Conservation (phyloP, 2,888 invertebrate species). For the Hedya salicella region DNA sequence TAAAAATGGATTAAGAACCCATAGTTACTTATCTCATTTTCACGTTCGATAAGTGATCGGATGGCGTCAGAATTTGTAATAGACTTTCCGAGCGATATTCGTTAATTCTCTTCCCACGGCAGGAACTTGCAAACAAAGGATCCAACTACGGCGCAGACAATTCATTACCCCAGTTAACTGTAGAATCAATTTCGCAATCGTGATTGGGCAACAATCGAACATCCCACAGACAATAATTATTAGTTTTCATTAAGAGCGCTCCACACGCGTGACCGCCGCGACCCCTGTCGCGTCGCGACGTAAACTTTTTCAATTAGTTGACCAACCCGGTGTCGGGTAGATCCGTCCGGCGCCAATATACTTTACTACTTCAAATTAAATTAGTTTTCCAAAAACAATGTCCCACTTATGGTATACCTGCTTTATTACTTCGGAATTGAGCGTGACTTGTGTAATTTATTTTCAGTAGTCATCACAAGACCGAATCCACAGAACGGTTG, state of each 20-base stretch:
- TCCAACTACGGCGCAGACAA: neutral
- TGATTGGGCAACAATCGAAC: conserved; percentile 23
- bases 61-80: neutral
- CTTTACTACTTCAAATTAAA: conserved; percentile 71
- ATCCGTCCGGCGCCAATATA: conserved; percentile 51
- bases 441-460: conserved; percentile 4
- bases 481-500: conserved; percentile 9
- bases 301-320: conserved; percentile 80
- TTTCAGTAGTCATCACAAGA: neutral
- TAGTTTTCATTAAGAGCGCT: conserved; percentile 42
- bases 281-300: conserved; percentile 53
- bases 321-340: conserved; percentile 52
- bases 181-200: conserved; percentile 1
- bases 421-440: conserved; percentile 19
- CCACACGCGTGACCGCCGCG: conserved; percentile 27
- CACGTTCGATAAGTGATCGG: neutral
- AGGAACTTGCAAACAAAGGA: conserved; percentile 4
- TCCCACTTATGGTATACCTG: conserved; percentile 45
- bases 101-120: neutral
- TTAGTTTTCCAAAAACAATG: conserved; percentile 63
- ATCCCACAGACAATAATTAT: conserved; percentile 19
- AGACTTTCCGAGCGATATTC: neutral
- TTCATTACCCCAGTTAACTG: neutral
- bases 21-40: neutral
- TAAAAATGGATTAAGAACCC: too few species aligned